These are phyloP conservation scores for Xylocampa areola DNA, from an alignment of 2,888 invertebrate species.

Conservation along the genomic window DNA sequence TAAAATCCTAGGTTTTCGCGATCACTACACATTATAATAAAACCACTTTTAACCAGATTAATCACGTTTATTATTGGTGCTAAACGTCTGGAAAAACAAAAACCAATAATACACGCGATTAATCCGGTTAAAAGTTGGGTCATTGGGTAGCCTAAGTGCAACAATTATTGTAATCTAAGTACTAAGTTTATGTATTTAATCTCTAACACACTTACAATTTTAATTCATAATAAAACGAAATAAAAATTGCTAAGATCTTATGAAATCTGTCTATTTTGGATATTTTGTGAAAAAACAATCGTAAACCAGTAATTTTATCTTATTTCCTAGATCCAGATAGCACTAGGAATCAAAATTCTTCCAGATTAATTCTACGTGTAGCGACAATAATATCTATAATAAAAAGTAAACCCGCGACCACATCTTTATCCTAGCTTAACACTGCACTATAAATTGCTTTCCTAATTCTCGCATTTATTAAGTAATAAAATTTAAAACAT, in stretches of 20 bases:
- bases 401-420: too few species aligned
- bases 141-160: too few species aligned
- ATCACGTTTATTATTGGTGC: too few species aligned
- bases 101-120: too few species aligned
- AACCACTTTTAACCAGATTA: too few species aligned
- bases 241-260: neutral
- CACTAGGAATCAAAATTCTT: neutral
- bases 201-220: neutral
- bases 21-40: too few species aligned
- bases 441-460: constrained; percentile 43
- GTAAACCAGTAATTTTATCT: constrained; percentile 4
- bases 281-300: neutral
- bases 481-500: constrained; percentile 56
- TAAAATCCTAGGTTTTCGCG: too few species aligned
- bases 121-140: too few species aligned
- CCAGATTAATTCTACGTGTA: constrained; percentile 2
- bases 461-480: constrained; percentile 39
- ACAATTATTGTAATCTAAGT: too few species aligned
- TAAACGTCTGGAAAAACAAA: too few species aligned
- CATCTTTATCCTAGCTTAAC: constrained; percentile 50
- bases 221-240: neutral
- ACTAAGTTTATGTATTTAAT: too few species aligned
- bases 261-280: neutral
- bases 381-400: constrained; percentile 12
- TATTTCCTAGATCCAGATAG: neutral